These are phyloP conservation scores for Cochlearius cochlearius DNA, from an alignment of 2,113 vertebrate genomes.

Conservation along the genomic window DNA sequence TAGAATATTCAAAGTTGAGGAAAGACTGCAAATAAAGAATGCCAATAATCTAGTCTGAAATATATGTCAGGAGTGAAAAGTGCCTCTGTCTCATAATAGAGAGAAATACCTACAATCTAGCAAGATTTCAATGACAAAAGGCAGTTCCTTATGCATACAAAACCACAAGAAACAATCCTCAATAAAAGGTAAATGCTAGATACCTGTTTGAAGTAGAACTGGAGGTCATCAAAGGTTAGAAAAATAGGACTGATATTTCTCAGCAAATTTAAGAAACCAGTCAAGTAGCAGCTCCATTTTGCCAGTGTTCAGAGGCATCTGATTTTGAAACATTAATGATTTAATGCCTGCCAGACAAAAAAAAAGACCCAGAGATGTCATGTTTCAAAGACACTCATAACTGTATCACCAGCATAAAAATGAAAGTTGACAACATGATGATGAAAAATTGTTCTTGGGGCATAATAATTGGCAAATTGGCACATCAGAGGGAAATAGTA, in stretches of 20 bases:
- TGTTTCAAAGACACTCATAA: slow-evolving; percentile 49
- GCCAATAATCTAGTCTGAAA: slow-evolving; percentile 39
- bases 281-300: slow-evolving; percentile 10
- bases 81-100: neutral
- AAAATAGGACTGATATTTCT: neutral
- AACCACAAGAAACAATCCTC: slow-evolving; percentile 36
- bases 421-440: slow-evolving; percentile 38
- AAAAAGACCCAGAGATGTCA: slow-evolving; percentile 19
- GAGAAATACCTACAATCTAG: slow-evolving; percentile 25
- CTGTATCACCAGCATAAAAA: slow-evolving; percentile 43
- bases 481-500: neutral
- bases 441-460: slow-evolving; percentile 27
- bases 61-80: slow-evolving; percentile 5
- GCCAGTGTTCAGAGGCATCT: slow-evolving; percentile 3
- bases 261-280: slow-evolving; percentile 3
- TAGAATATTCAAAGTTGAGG: slow-evolving; percentile 7
- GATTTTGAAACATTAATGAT: slow-evolving; percentile 59
- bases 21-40: slow-evolving; percentile 12
- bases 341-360: slow-evolving; percentile 41
- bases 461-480: neutral
- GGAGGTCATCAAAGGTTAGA: neutral
- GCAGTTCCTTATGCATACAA: slow-evolving; percentile 9
- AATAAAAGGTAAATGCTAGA: slow-evolving; percentile 20
- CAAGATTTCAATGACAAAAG: slow-evolving; percentile 45
- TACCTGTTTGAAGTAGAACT: slow-evolving; percentile 41